Evolutionary conservation across 2,888 invertebrate genomes (phyloP), one percentile per base, ranked within the genome.

Genomic region (Netelia inedita): DNA sequence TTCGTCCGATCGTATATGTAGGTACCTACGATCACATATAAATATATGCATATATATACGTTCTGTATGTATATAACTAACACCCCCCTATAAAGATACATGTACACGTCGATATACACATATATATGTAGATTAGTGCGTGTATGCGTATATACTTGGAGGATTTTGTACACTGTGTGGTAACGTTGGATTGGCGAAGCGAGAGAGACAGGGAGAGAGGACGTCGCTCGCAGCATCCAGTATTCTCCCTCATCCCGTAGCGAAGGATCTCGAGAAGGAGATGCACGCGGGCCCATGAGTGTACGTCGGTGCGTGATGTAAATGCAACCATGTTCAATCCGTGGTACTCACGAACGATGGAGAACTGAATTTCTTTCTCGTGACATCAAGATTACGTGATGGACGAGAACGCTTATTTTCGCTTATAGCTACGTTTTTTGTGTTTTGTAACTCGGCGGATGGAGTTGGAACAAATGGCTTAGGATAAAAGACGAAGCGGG

Each of bases 321-420:
- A 6, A 14, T 43, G 19, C 43, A 57, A 41, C 76, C 35, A 68
- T 80, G 68, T 61, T 19, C 81, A 19, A 16, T 10, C 16, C 21
- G 46, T 57, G 16, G 57, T 10, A 72, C 69, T 79, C 74, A 68
- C 65, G 53, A 75, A 82, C 65, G 43, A 46, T 53, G 55, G n/a
- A 66, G 46, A 53, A 85, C 82, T 85, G 82, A 79, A 85, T 85
- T 85, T 78, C 76, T 80, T 80, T 80, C 82, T 79, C 85, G 71
- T 79, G 79, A 85, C 68, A 82, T 74, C 59, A 85, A 85, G 82
- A 85, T 85, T 82, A 82, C 75, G 74, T 71, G 74, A 79, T 82
- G 74, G 79, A 82, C 71, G 82, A 74, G 53, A 69, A 79, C 75
- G 66, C 79, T 43, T 82, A 82, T 83, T 9, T 50, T 55, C 35